Conservation (phyloP, 1,140 invertebrate genomes). For the Pachyrhynchus sulphureomaculatus region DNA sequence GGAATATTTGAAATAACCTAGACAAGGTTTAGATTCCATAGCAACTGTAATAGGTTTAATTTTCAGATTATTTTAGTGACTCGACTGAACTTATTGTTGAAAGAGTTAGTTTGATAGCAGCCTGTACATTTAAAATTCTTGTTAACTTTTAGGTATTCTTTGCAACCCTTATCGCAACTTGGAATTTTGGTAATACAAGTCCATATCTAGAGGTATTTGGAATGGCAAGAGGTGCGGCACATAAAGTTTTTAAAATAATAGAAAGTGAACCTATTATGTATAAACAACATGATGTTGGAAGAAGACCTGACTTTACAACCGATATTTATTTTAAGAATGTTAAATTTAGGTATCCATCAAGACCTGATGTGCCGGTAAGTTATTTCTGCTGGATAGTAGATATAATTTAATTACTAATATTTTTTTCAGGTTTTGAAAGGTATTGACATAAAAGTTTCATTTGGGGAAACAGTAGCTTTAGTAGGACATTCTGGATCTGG, state of each 20-base stretch:
- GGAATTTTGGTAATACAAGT: conserved; percentile 63
- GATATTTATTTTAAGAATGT: conserved; percentile 75
- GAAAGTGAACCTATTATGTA: conserved; percentile 74
- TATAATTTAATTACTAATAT: too few relatives aligned
- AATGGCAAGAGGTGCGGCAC: conserved; percentile 74
- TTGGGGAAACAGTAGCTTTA: conserved; percentile 86
- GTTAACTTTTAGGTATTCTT: conserved; percentile 47
- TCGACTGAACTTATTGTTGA: too few relatives aligned
- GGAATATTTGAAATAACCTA: too few relatives aligned
- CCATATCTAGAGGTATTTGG: conserved; percentile 78
- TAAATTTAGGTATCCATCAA: conserved; percentile 77
- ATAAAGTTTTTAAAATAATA: conserved; percentile 74
- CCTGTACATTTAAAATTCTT: too few relatives aligned
- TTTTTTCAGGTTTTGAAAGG: conserved; percentile 69
- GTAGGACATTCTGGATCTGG: conserved; percentile 87
- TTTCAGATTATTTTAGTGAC: too few relatives aligned
- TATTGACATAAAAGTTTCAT: conserved; percentile 71
- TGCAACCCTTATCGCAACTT: conserved; percentile 41
- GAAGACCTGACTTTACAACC: conserved; percentile 64
- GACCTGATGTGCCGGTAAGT: conserved; percentile 68
- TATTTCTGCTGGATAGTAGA: too few relatives aligned
- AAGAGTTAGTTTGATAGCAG: too few relatives aligned
- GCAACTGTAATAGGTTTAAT: too few relatives aligned
- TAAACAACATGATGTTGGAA: conserved; percentile 62
- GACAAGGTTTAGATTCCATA: too few relatives aligned